Evolutionary conservation across 1,140 invertebrate species (phyloP).

Genomic region (Drosophila teissieri): DNA sequence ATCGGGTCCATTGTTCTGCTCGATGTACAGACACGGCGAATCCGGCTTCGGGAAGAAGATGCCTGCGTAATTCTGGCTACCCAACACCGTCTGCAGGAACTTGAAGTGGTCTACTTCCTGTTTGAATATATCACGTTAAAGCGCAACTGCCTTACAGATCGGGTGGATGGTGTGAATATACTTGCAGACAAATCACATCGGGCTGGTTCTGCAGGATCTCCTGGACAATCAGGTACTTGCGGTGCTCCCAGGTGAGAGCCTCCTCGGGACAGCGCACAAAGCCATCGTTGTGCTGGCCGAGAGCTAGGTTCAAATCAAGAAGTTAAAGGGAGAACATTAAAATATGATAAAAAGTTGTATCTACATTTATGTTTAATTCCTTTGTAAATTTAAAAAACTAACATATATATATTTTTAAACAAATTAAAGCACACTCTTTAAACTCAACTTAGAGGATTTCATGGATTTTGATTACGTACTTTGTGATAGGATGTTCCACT

Average conservation of each 20-base stretch:
- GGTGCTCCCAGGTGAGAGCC: constrained; percentile 89
- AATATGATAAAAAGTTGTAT: background rate
- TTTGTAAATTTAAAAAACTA: no score
- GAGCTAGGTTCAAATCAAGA: constrained; percentile 85
- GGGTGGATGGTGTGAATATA: constrained; percentile 10
- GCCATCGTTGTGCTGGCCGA: constrained; percentile 90
- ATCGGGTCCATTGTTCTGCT: constrained; percentile 91
- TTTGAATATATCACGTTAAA: constrained; percentile 39
- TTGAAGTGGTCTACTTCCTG: constrained; percentile 92
- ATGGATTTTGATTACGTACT: no score
- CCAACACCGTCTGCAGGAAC: constrained; percentile 88
- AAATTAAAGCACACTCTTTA: no score
- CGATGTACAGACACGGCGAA: constrained; percentile 91
- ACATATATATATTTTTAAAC: no score
- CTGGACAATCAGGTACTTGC: constrained; percentile 89
- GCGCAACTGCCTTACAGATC: constrained; percentile 35
- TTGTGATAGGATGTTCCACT: constrained; percentile 92
- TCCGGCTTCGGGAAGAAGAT: constrained; percentile 92
- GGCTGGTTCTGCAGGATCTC: constrained; percentile 89
- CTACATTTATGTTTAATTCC: no score
- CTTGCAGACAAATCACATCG: constrained; percentile 91
- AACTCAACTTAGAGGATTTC: no score
- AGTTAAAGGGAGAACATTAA: no score
- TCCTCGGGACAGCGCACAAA: constrained; percentile 90
- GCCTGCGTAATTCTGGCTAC: constrained; percentile 88